These are phyloP conservation scores for Hypanus sabinus DNA, from an alignment of 2,113 vertebrate genomes.

Conservation along the genomic window DNA sequence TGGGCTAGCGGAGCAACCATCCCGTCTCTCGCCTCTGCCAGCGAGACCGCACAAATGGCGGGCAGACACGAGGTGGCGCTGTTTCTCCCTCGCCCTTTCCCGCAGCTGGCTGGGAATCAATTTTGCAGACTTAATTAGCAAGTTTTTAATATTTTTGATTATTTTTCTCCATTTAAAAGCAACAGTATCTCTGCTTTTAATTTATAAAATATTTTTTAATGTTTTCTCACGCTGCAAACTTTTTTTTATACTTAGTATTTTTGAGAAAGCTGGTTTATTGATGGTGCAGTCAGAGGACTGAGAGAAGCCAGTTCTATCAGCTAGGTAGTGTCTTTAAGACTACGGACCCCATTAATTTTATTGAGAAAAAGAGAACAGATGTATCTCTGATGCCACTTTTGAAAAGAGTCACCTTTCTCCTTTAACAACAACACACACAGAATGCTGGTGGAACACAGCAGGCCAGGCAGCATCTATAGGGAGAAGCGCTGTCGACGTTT, in stretches of 20 bases:
- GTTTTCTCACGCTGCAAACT: neutral
- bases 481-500: too few species aligned
- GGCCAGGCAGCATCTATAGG: too few species aligned
- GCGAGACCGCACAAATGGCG: neutral
- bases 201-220: neutral
- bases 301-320: too few species aligned
- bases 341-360: neutral
- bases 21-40: neutral
- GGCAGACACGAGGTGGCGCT: neutral
- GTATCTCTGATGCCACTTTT: neutral
- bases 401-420: neutral
- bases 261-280: neutral
- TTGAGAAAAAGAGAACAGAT: neutral
- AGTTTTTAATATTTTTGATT: neutral
- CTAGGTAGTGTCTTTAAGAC: neutral
- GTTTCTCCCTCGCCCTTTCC: neutral
- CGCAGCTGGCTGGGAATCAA: neutral
- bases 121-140: neutral
- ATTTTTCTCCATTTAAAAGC: neutral
- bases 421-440: too few species aligned
- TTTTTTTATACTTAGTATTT: neutral
- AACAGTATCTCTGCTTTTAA: neutral
- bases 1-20: neutral
- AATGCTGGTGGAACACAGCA: too few species aligned
- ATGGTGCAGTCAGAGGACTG: neutral